Conservation (phyloP, 23 tunicate species). For the Ascidia mentula region DNA sequence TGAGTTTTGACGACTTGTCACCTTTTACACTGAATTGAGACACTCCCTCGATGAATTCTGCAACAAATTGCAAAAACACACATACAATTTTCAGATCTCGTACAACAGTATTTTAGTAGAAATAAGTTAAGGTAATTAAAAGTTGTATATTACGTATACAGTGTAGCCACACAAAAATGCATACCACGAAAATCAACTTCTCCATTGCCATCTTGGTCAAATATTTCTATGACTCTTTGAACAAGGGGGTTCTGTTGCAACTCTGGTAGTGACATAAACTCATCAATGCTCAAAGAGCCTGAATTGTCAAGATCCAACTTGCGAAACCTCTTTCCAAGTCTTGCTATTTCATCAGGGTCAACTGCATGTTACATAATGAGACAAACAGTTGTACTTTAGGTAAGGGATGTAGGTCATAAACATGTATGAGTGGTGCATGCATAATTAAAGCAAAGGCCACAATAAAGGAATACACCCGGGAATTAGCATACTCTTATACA, state of each 20-base stretch:
- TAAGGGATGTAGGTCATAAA: too few relatives aligned
- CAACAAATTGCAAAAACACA: slow-evolving; percentile 9
- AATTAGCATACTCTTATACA: too few relatives aligned
- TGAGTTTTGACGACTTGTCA: slow-evolving; percentile 89
- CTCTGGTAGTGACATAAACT: slow-evolving; percentile 95
- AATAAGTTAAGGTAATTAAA: background rate
- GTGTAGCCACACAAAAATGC: background rate
- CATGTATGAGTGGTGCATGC: too few relatives aligned
- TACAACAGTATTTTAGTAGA: background rate
- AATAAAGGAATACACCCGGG: background rate
- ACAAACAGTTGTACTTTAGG: slow-evolving; percentile 2
- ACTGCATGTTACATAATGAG: slow-evolving; percentile 19
- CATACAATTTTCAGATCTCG: background rate
- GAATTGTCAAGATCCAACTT: slow-evolving; percentile 98
- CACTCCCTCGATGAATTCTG: slow-evolving; percentile 97
- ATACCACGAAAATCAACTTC: slow-evolving; percentile 92
- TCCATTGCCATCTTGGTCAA: slow-evolving; percentile 99
- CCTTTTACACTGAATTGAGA: slow-evolving; percentile 98
- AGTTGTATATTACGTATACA: too few relatives aligned
- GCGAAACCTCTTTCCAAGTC: slow-evolving; percentile 94
- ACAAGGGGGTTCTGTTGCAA: slow-evolving; percentile 97
- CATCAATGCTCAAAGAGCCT: slow-evolving; percentile 92
- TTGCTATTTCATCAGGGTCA: slow-evolving; percentile 95
- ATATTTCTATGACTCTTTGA: slow-evolving; percentile 95
- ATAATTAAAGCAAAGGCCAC: background rate